Evolutionary conservation across 2,888 invertebrate genomes (phyloP).

Genomic region (Tortrix viridana): DNA sequence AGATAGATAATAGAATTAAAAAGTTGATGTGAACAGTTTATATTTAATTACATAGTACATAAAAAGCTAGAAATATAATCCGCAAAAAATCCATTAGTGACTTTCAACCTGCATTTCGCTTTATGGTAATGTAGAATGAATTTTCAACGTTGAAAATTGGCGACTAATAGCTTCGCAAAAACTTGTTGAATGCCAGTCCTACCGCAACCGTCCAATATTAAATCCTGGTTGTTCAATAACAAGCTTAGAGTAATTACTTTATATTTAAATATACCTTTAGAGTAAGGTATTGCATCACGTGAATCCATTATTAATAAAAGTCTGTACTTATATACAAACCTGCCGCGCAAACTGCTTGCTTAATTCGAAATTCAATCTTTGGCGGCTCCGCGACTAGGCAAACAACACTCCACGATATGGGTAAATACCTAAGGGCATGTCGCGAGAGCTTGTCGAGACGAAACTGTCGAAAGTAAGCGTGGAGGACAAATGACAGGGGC

Average conservation of each 20-base stretch:
- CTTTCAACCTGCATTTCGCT: background rate
- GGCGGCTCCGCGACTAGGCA: constrained; percentile 41
- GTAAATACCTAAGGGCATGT: constrained; percentile 33
- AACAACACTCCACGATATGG: constrained; percentile 42
- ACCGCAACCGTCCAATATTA: constrained; percentile 8
- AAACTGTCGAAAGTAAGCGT: constrained; percentile 11
- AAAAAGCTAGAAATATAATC: too few relatives aligned
- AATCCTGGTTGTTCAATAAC: too few relatives aligned
- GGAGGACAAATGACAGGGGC: constrained; percentile 1
- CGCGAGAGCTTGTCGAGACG: constrained; percentile 5
- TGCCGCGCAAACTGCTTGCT: constrained; percentile 45
- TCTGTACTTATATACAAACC: constrained; percentile 45
- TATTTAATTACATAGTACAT: too few relatives aligned
- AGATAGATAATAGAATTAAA: too few relatives aligned
- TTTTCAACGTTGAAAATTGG: background rate
- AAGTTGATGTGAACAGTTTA: too few relatives aligned
- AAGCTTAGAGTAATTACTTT: too few relatives aligned
- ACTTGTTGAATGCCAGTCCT: too few relatives aligned
- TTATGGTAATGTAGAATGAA: constrained; percentile 40
- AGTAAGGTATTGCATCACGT: constrained; percentile 23
- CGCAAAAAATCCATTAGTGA: too few relatives aligned
- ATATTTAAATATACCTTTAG: too few relatives aligned
- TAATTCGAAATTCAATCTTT: constrained; percentile 55
- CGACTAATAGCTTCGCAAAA: too few relatives aligned
- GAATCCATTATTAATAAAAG: constrained; percentile 47